Percentiles rank a stretch among this genome's conserved stretches.
phyloP scores from a whole-genome alignment of 2,797 vertebrate species.

The Myotis findleyi region DNA sequence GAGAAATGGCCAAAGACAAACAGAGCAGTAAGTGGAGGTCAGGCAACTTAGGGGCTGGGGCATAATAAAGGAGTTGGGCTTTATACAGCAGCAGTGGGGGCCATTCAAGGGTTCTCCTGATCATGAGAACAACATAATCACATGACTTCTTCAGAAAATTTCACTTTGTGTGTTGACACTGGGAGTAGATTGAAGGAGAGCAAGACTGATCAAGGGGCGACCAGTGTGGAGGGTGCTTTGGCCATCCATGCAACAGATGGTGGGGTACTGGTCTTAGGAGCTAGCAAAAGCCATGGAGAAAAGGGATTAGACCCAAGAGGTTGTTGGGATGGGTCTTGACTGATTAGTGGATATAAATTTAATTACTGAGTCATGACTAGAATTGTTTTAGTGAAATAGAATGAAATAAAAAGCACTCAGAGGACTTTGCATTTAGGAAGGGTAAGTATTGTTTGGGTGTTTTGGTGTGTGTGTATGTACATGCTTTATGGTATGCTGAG shows the following conservation, averaged over 20 bases:
- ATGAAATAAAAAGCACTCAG: neutral
- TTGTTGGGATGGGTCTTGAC: neutral
- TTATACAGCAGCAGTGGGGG: neutral
- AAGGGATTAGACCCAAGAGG: neutral
- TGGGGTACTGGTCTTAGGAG: neutral
- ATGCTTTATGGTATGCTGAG: neutral
- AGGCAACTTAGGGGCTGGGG: fast-evolving
- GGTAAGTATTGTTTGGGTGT: neutral
- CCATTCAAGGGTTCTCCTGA: neutral
- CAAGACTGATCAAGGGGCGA: neutral
- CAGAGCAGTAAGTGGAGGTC: too few relatives aligned
- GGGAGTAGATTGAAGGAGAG: neutral
- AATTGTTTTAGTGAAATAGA: neutral
- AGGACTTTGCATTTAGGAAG: neutral
- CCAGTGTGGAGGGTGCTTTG: neutral
- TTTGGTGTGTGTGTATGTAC: neutral
- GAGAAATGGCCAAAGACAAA: neutral
- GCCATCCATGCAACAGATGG: fast-evolving
- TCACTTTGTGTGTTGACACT: neutral
- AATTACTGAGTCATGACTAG: neutral
- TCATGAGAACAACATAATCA: neutral
- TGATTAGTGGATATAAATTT: neutral
- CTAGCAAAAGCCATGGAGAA: neutral
- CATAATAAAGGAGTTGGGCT: too few relatives aligned
- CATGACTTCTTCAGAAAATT: neutral